Percentiles rank a stretch among this genome's conserved stretches.
These are phyloP conservation scores for Balearica regulorum DNA, from an alignment of 2,797 vertebrate species.

Conservation along the genomic window DNA sequence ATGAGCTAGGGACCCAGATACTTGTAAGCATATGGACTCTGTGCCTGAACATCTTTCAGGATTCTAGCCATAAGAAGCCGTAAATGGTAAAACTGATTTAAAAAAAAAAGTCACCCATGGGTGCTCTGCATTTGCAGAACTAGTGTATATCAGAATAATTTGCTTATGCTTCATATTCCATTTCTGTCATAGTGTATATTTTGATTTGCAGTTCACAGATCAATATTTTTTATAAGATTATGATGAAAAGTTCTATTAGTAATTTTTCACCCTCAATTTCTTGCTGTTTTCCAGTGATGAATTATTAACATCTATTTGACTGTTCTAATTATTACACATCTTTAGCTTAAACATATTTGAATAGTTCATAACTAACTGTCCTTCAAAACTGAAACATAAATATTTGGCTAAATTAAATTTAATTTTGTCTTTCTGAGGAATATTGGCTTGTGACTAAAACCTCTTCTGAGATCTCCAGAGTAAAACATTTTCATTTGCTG, in stretches of 20 bases:
- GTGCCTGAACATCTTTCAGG: not conserved
- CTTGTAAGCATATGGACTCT: not conserved
- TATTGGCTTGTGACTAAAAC: conserved; percentile 14
- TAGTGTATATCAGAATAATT: not conserved
- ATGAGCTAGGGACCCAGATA: not conserved
- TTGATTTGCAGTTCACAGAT: not conserved
- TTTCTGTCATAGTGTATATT: not conserved
- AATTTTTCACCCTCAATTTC: not conserved
- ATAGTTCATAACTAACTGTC: conserved; percentile 4
- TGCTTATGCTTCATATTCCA: not conserved
- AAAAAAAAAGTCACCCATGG: not conserved
- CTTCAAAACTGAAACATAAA: conserved; percentile 2
- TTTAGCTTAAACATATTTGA: conserved; percentile 15
- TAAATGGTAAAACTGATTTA: not conserved
- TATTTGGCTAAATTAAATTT: conserved; percentile 31
- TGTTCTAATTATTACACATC: not conserved
- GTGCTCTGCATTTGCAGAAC: not conserved
- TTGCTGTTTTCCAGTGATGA: not conserved
- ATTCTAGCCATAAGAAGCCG: not conserved
- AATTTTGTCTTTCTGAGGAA: conserved; percentile 11
- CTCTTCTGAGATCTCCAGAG: not conserved
- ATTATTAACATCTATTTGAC: not conserved
- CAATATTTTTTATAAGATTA: not conserved
- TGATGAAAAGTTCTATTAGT: not conserved
- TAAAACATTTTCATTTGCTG: conserved; percentile 27